Evolutionary conservation across 2,888 invertebrate species (phyloP).

Genomic region (Lasioglossum pauxillum): DNA sequence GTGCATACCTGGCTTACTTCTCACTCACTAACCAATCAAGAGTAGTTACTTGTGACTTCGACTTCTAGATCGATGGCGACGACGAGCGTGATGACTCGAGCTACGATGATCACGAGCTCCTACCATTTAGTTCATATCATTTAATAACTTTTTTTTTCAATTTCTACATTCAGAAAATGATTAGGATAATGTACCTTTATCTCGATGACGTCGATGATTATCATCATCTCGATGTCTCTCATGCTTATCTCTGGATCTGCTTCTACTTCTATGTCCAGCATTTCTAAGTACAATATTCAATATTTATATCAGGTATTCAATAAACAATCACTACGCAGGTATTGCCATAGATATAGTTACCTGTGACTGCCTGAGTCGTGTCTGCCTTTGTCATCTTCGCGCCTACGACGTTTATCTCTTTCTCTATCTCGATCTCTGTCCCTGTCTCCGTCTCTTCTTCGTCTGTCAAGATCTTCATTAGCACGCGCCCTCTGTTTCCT

Average conservation of each 20-base stretch:
- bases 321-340: neutral
- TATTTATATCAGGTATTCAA: neutral
- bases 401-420: conserved; percentile 80
- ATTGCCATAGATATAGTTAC: conserved; percentile 57
- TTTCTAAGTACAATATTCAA: conserved; percentile 71
- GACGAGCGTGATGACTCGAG: conserved; percentile 81
- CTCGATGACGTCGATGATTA: conserved; percentile 81
- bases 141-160: neutral
- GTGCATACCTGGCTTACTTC: conserved; percentile 84
- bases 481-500: conserved; percentile 84
- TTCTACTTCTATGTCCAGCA: conserved; percentile 80
- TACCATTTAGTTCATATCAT: conserved; percentile 38
- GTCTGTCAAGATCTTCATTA: conserved; percentile 80
- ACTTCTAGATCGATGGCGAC: conserved; percentile 83
- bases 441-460: conserved; percentile 77
- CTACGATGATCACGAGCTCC: conserved; percentile 82
- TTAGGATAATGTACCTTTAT: conserved; percentile 76
- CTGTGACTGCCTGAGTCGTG: conserved; percentile 79
- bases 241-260: conserved; percentile 81
- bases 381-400: conserved; percentile 81
- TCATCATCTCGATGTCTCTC: conserved; percentile 83
- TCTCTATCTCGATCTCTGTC: conserved; percentile 77
- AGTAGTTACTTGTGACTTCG: conserved; percentile 84
- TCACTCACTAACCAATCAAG: conserved; percentile 85
- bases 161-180: neutral